Evolutionary conservation across 2,797 vertebrate species (phyloP).

Genomic region (Paguma larvata): DNA sequence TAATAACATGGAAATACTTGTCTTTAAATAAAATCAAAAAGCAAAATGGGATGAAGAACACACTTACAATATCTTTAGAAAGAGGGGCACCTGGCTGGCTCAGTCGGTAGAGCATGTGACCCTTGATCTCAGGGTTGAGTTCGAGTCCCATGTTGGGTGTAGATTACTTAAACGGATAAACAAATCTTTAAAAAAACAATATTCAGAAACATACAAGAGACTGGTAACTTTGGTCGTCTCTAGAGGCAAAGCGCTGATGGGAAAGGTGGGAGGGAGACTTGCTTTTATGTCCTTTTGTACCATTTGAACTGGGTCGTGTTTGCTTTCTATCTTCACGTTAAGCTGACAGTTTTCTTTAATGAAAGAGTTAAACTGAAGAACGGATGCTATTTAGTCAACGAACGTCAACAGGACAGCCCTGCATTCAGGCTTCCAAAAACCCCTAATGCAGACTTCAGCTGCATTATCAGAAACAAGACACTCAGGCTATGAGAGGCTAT

Average conservation of each 20-base stretch:
- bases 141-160: no score
- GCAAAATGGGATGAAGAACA: background rate
- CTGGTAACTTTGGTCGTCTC: background rate
- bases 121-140: no score
- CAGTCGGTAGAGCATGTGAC: no score
- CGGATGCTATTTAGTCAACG: background rate
- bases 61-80: background rate
- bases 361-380: background rate
- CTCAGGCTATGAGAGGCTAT: background rate
- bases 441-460: background rate
- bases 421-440: background rate
- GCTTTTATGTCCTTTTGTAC: background rate
- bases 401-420: background rate
- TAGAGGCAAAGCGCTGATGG: background rate
- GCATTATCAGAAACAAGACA: constrained; percentile 51
- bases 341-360: background rate
- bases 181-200: no score
- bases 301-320: background rate
- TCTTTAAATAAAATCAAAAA: background rate
- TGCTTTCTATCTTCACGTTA: background rate
- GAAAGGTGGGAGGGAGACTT: background rate
- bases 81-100: background rate
- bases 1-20: background rate
- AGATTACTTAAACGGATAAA: no score
- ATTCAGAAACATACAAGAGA: background rate